Base-by-base conservation (phyloP, 2,797 vertebrate species). In the Melanitta fusca region DNA sequence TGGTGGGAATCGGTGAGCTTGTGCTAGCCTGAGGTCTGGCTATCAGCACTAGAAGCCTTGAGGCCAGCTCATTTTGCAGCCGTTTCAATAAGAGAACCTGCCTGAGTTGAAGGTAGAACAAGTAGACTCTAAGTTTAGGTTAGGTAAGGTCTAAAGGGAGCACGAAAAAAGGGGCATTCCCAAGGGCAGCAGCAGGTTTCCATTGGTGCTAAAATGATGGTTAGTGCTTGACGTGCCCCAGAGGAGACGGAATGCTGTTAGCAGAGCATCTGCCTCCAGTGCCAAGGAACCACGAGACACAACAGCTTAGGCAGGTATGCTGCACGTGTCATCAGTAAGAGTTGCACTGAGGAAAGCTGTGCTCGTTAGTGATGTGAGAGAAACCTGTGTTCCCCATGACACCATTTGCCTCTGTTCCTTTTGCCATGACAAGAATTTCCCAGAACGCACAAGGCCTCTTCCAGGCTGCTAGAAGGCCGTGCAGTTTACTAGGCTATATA, bases 271-370 rank as follows among this genome's bases (percentile, higher is more conserved):
- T 19, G 28, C 28, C 34, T 39, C 22, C 74, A 47, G 30, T 43
- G 10, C 28, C 47, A 49, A 51, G 45, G 19, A 64, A 25, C 18
- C 66, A 54, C 21, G 30, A 45, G 32, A 80, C 11, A 8, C 0
- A 4, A 54, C 39, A 19, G 45, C 14, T 51, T 22, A 30, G 28
- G 47, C 62, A 53, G 38, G 32, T 7, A 13, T 22, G 39, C 8
- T 1, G 3, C 70, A 64, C 0, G 0, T 34, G 36, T 54, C 72
- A 41, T 53, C 43, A 8, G 0, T 0, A 2, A 32, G 45, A 27
- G 18, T 17, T 34, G 32, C 68, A 11, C 32, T 5, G 73, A 75
- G 75, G 66, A 34, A 16, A 85, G 41, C 77, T 38, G 49, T 3
- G 3, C n/a, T 66, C 18, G 0, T 53, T 6, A 27, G 7, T 13